These are phyloP conservation scores for Saccostrea glomerata DNA, from an alignment of 1,140 invertebrate genomes.

Conservation along the genomic window DNA sequence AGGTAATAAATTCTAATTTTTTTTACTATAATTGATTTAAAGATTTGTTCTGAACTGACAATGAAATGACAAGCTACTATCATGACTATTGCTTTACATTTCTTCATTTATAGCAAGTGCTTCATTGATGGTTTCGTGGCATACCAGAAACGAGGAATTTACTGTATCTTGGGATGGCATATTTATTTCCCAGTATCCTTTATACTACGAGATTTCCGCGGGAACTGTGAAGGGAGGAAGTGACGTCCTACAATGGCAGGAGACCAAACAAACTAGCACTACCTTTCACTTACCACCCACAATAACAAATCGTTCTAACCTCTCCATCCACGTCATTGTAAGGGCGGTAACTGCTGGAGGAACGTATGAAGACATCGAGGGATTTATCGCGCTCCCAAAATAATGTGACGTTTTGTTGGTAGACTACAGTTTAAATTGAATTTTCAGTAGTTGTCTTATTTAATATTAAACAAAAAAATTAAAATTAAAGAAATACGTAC, in stretches of 20 bases:
- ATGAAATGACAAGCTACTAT: no score
- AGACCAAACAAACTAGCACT: conserved; percentile 46
- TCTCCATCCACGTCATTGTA: conserved; percentile 48
- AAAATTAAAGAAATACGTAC: no score
- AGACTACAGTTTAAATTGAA: no score
- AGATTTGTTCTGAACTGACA: no score
- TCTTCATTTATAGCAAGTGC: not conserved
- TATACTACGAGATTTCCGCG: conserved; percentile 56
- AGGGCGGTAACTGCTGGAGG: conserved; percentile 39
- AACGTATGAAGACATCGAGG: conserved; percentile 23
- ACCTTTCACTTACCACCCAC: conserved; percentile 46
- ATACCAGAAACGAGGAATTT: conserved; percentile 15
- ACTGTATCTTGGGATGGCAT: conserved; percentile 54
- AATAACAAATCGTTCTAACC: conserved; percentile 33
- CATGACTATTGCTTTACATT: not conserved
- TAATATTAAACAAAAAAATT: no score
- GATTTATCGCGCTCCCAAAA: conserved; percentile 23
- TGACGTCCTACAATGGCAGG: conserved; percentile 58
- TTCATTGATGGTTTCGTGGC: conserved; percentile 14
- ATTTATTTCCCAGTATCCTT: conserved; percentile 46
- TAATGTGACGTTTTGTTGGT: not conserved
- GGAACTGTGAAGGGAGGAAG: conserved; percentile 52
- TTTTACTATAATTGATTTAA: no score
- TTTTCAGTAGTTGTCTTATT: no score
- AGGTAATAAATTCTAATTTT: no score